Conservation (phyloP, 2,113 vertebrate genomes). For the Catharus minimus region DNA sequence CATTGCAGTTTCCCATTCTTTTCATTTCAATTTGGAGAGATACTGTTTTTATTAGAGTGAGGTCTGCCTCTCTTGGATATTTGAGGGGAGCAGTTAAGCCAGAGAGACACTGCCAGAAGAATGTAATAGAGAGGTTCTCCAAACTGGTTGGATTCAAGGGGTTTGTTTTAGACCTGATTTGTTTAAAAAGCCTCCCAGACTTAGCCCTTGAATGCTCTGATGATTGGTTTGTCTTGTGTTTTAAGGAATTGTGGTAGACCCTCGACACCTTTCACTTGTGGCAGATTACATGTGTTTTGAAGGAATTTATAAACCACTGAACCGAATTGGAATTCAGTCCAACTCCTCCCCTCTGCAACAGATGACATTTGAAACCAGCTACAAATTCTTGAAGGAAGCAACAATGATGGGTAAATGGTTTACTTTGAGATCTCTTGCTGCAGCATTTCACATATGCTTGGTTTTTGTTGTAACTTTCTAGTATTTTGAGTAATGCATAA, state of each 20-base stretch:
- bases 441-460: not conserved
- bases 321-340: slow-evolving; percentile 87
- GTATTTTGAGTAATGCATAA: not conserved
- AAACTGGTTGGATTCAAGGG: not conserved
- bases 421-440: not conserved
- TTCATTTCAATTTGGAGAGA: not conserved
- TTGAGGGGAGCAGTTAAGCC: not conserved
- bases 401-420: slow-evolving; percentile 81
- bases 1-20: not conserved
- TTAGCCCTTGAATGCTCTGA: not conserved
- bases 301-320: slow-evolving; percentile 91
- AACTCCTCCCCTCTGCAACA: slow-evolving; percentile 95
- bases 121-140: not conserved
- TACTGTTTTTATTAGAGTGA: not conserved
- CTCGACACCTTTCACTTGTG: slow-evolving; percentile 94
- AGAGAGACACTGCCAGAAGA: not conserved
- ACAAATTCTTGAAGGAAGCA: slow-evolving; percentile 94
- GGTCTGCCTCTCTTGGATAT: not conserved
- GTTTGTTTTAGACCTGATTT: not conserved
- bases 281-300: slow-evolving; percentile 99
- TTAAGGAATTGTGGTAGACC: slow-evolving; percentile 91
- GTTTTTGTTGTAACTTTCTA: not conserved
- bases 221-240: not conserved
- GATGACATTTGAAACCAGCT: slow-evolving; percentile 98
- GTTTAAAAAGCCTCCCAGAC: not conserved